Percentiles rank a stretch among this genome's conserved stretches.
phyloP scores from a whole-genome alignment of 2,888 invertebrate species.

The Brenthis ino region DNA sequence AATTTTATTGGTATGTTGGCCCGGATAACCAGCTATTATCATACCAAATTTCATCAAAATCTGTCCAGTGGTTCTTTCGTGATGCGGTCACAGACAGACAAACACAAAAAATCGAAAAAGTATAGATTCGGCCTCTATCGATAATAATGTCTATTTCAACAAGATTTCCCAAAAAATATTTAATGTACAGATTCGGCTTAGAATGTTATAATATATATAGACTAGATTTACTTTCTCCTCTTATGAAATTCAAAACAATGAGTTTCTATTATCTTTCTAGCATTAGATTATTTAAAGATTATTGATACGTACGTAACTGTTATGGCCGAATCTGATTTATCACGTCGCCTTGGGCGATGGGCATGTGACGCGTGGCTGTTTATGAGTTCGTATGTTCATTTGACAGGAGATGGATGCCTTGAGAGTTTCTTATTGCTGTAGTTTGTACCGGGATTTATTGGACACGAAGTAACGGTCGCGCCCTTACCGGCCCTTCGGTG shows the following conservation, averaged over 20 bases:
- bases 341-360: constrained; percentile 42
- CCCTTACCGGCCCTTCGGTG: constrained; percentile 37
- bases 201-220: too few species aligned
- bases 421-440: constrained; percentile 69
- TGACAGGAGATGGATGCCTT: constrained; percentile 74
- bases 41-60: too few species aligned
- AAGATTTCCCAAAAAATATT: too few species aligned
- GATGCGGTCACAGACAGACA: too few species aligned
- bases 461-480: constrained; percentile 75
- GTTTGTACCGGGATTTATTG: constrained; percentile 77
- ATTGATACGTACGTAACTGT: constrained; percentile 38
- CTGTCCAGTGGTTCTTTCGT: too few species aligned
- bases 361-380: constrained; percentile 39
- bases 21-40: too few species aligned
- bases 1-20: too few species aligned
- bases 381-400: constrained; percentile 44
- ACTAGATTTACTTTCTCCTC: neutral
- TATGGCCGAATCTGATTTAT: constrained; percentile 68
- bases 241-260: constrained; percentile 27
- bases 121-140: too few species aligned
- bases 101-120: too few species aligned
- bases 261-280: constrained; percentile 51
- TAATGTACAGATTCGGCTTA: too few species aligned
- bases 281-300: constrained; percentile 55
- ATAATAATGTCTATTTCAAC: too few species aligned